These are phyloP conservation scores for Podiceps cristatus DNA, from an alignment of 2,113 vertebrate genomes.

Conservation along the genomic window DNA sequence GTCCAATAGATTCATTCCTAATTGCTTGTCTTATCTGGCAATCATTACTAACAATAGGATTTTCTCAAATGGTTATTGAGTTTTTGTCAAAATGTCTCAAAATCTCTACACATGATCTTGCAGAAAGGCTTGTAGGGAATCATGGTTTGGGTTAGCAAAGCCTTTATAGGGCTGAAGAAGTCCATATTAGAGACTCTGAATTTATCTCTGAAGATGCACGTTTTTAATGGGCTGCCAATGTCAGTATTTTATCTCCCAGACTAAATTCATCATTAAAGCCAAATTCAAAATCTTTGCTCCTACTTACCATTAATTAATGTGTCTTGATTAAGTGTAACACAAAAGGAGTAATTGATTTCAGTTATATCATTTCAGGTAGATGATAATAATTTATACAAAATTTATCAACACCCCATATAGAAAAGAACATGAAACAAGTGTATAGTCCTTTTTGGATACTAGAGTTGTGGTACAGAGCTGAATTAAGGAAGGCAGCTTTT, in stretches of 20 bases:
- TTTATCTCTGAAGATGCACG: not conserved
- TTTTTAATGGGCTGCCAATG: not conserved
- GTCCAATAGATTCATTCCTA: not conserved
- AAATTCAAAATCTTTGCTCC: not conserved
- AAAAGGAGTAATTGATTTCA: not conserved
- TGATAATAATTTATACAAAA: not conserved
- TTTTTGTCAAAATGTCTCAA: constrained; percentile 4
- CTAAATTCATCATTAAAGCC: not conserved
- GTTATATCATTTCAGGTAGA: not conserved
- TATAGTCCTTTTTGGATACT: not conserved
- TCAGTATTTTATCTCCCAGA: not conserved
- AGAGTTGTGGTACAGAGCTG: not conserved
- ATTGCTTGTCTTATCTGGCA: constrained; percentile 1
- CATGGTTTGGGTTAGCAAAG: not conserved
- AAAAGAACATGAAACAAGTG: not conserved
- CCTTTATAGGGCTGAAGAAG: not conserved
- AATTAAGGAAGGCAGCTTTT: not conserved
- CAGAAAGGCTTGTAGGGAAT: not conserved
- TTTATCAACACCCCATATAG: not conserved
- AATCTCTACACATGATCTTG: not conserved
- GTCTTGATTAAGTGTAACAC: not conserved
- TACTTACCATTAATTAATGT: not conserved
- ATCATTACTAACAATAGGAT: not conserved
- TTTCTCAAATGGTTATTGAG: constrained; percentile 39
- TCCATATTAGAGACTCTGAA: not conserved